Evolutionary conservation across 2,888 invertebrate genomes (phyloP).

Genomic region (Athripsodes cinereus): DNA sequence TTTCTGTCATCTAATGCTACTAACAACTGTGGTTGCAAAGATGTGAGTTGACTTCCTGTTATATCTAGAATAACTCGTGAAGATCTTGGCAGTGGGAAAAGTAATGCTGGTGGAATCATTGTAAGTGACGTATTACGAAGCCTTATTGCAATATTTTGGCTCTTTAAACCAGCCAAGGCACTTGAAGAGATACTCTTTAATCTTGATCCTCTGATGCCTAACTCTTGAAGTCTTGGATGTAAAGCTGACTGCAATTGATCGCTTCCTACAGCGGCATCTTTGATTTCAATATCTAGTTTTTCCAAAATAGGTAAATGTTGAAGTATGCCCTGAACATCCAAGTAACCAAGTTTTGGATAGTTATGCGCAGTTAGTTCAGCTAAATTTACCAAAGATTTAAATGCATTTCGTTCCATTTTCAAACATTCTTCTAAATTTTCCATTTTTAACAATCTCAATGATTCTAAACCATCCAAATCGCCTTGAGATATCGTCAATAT

Average conservation of each 20-base stretch:
- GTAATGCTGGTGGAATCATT: conserved; percentile 70
- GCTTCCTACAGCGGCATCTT: conserved; percentile 73
- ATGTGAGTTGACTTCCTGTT: conserved; percentile 68
- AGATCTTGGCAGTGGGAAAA: conserved; percentile 84
- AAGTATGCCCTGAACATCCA: conserved; percentile 82
- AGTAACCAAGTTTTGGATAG: conserved; percentile 73
- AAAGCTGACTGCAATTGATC: conserved; percentile 74
- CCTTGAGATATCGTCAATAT: conserved; percentile 68
- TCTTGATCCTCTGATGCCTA: conserved; percentile 69
- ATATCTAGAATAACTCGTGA: conserved; percentile 74
- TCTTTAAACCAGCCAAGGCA: conserved; percentile 75
- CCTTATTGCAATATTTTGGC: conserved; percentile 63
- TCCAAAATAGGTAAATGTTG: conserved; percentile 68
- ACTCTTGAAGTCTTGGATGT: conserved; percentile 68
- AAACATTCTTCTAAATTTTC: conserved; percentile 62
- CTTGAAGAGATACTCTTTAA: conserved; percentile 75
- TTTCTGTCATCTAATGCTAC: conserved; percentile 76
- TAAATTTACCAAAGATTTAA: conserved; percentile 65
- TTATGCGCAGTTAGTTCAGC: conserved; percentile 64
- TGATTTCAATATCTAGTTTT: conserved; percentile 76
- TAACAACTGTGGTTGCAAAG: conserved; percentile 71
- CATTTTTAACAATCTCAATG: conserved; percentile 59
- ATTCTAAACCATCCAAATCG: conserved; percentile 66
- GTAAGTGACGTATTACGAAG: conserved; percentile 76
- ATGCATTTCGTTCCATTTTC: conserved; percentile 77